phyloP scores from a whole-genome alignment of 2,797 vertebrate species.

The Phoxinus dragarum region DNA sequence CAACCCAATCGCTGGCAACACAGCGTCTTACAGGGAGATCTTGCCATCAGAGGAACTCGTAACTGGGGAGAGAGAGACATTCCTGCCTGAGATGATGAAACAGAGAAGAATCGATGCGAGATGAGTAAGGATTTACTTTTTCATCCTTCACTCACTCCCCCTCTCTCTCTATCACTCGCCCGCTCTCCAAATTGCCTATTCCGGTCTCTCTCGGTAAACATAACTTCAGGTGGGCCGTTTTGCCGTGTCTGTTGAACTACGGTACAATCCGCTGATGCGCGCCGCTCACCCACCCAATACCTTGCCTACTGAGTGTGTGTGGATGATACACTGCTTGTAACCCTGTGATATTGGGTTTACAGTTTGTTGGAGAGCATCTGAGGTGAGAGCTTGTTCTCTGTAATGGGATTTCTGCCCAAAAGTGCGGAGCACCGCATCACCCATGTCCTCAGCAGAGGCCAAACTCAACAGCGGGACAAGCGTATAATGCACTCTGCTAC shows the following conservation, averaged over 20 bases:
- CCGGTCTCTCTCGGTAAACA: conserved; percentile 30
- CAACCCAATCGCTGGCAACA: conserved; percentile 36
- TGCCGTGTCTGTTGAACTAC: conserved; percentile 38
- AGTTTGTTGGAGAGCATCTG: conserved; percentile 44
- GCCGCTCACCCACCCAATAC: conserved; percentile 39
- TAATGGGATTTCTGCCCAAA: conserved; percentile 49
- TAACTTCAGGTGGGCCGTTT: conserved; percentile 47
- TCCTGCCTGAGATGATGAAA: conserved; percentile 40
- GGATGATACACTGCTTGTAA: conserved; percentile 45
- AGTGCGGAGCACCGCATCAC: conserved; percentile 43
- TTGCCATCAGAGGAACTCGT: conserved; percentile 38
- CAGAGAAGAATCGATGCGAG: conserved; percentile 36
- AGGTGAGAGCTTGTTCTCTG: conserved; percentile 48
- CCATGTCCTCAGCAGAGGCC: conserved; percentile 32
- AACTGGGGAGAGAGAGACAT: conserved; percentile 37
- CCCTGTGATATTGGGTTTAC: conserved; percentile 51
- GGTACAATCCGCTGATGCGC: conserved; percentile 30
- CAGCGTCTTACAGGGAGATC: conserved; percentile 25
- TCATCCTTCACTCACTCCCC: conserved; percentile 36
- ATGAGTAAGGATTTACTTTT: conserved; percentile 41
- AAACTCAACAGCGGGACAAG: conserved; percentile 7
- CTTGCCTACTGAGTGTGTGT: conserved; percentile 25
- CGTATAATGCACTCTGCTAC: conserved; percentile 52
- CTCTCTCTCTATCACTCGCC: conserved; percentile 5
- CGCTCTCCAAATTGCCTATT: conserved; percentile 42